Conservation (phyloP, 2,113 vertebrate species). For the Dipodomys ordii region DNA sequence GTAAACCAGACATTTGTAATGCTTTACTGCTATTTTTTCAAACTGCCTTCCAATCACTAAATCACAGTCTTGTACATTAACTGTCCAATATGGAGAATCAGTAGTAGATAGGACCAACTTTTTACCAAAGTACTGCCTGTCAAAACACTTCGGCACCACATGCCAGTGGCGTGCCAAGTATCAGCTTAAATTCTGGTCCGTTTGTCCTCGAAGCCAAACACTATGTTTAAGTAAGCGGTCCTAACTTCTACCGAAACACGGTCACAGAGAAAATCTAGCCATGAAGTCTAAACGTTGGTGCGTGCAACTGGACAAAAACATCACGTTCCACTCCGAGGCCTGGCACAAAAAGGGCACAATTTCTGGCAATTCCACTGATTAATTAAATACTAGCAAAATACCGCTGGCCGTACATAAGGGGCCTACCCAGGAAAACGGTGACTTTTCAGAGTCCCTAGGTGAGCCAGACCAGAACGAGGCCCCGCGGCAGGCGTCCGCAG, state of each 20-base stretch:
- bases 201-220: conserved; percentile 5
- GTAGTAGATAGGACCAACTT: not conserved
- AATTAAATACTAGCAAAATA: not conserved
- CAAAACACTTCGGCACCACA: not conserved
- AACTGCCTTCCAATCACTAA: conserved; percentile 27
- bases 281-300: conserved; percentile 19
- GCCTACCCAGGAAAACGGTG: conserved; percentile 58
- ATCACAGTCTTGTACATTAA: not conserved
- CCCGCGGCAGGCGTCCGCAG: not conserved
- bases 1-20: conserved; percentile 13
- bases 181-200: conserved; percentile 5
- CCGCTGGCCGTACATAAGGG: conserved; percentile 8
- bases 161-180: not conserved
- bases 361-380: conserved; percentile 13
- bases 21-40: not conserved
- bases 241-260: conserved; percentile 52
- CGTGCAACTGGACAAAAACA: not conserved
- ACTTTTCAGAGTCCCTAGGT: conserved; percentile 53
- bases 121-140: not conserved
- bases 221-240: not conserved
- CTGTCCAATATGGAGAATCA: not conserved
- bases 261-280: conserved; percentile 53
- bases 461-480: conserved; percentile 38
- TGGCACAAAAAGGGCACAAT: conserved; percentile 52
- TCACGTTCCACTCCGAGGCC: not conserved